These are phyloP conservation scores for Anabas testudineus DNA, from an alignment of 2,797 vertebrate species.

Conservation along the genomic window DNA sequence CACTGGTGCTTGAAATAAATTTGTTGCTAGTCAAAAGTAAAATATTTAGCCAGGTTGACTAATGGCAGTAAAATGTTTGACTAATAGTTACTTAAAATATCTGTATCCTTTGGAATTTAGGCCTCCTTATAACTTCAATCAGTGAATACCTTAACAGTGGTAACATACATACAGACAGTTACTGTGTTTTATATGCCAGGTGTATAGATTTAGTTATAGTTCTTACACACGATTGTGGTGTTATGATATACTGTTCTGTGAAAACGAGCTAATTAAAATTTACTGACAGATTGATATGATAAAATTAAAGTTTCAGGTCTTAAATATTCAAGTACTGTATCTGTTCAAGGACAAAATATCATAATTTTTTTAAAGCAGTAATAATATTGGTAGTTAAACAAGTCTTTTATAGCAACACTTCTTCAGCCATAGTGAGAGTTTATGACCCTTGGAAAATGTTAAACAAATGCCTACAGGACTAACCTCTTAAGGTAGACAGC, in stretches of 20 bases:
- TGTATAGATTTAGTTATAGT: too few relatives aligned
- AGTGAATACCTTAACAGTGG: neutral
- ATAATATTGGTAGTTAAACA: conserved; percentile 25
- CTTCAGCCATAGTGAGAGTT: conserved; percentile 38
- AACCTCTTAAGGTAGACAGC: conserved; percentile 61
- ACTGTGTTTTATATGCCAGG: neutral
- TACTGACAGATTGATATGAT: neutral
- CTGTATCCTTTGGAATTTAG: neutral
- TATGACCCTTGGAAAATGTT: conserved; percentile 57
- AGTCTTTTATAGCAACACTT: conserved; percentile 36
- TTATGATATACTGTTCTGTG: neutral
- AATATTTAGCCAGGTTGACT: neutral
- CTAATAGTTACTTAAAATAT: neutral
- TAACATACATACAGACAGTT: too few relatives aligned
- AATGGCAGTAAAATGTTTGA: neutral
- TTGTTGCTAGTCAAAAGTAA: neutral
- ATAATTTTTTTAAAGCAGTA: conserved; percentile 8
- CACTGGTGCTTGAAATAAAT: neutral
- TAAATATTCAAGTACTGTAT: neutral
- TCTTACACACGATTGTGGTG: too few relatives aligned
- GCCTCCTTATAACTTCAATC: too few relatives aligned
- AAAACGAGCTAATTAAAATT: neutral
- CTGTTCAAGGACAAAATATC: conserved; percentile 4
- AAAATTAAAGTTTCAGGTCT: neutral
- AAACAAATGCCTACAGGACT: conserved; percentile 49